Base-by-base conservation (phyloP, 2,113 vertebrate species). In the Corydoras sp. region DNA sequence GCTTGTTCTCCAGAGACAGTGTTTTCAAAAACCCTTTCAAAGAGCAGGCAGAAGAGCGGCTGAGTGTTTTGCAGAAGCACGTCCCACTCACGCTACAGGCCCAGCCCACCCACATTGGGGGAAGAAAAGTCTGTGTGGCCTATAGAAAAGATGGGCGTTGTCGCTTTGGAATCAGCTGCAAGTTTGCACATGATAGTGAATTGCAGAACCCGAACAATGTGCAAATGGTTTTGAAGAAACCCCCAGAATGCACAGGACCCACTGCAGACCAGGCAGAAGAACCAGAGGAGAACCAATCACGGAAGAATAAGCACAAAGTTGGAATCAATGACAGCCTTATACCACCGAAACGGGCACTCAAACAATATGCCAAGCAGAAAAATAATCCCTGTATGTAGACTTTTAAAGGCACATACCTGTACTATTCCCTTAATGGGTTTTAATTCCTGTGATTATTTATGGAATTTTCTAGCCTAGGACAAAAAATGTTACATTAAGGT, bases 131-230 rank as follows among this genome's bases (percentile, higher is more conserved):
- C 18, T 92, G 91, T 10, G 79, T 90, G 43, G 79, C 86, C 0
- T 91, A 91, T 79, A 88, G 90, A 75, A 89, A 86, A 43, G 79
- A 90, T 0, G 89, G 89, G 1, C 81, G 89, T 58, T 92, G 91
- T 68, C 83, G 90, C 51, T 92, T 90, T 54, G 91, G 91, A 6
- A 89, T 86, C 77, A 86, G 85, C 29, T 92, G 91, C 81, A 92
- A 90, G 79, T 92, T 88, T 54, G 89, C 89, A 13, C 91, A 92
- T 9, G 89, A 89, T 74, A 91, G 88, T 11, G 90, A 92, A 79
- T 82, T 92, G 14, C 89, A 88, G 81, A 88, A 72, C 35, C 35
- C 35, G 35, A 43, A 43, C 35, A 43, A 43, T 43, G 35, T 2
- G 35, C 35, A 43, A 43, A 43, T 2, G 35, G 35, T 43, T 43